A percentile compares a stretch with the other conserved stretches of the same genome.
Conservation (phyloP, 2,113 vertebrate species). For the Petroica traversi region DNA sequence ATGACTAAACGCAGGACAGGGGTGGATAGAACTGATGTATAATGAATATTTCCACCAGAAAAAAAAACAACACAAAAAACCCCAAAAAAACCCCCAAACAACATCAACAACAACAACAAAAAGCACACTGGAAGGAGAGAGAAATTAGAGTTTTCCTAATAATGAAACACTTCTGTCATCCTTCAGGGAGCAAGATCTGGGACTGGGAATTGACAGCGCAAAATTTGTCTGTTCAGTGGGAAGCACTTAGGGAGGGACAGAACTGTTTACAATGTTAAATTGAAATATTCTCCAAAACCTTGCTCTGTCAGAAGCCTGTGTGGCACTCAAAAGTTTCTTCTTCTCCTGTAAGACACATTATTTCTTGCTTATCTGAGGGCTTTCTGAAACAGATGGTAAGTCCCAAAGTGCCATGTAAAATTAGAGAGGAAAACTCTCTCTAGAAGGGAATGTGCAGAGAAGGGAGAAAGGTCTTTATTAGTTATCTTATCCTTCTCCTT, state of each 20-base stretch:
- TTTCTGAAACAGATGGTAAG: constrained; percentile 40
- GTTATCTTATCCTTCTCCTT: neutral
- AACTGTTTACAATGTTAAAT: neutral
- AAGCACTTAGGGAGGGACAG: neutral
- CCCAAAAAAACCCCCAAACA: too few relatives aligned
- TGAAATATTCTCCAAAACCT: neutral
- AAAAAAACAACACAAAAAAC: too few relatives aligned
- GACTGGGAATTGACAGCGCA: neutral
- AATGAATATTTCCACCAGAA: neutral
- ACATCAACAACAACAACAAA: too few relatives aligned
- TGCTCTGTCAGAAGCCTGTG: neutral
- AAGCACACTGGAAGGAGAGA: too few relatives aligned
- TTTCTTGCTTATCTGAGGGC: neutral
- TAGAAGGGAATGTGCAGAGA: neutral
- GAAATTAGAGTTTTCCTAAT: neutral
- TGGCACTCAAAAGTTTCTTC: neutral
- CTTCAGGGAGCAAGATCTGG: neutral
- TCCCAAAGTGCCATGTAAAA: neutral
- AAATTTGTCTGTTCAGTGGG: neutral
- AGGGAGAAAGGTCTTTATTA: constrained; percentile 16
- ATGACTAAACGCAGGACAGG: neutral
- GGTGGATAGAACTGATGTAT: neutral
- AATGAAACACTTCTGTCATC: neutral
- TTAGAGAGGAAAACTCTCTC: constrained; percentile 13
- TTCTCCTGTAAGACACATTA: neutral